A percentile compares a stretch with the other conserved stretches of the same genome.
Conservation (phyloP, 2,888 invertebrate species). For the Oscheius onirici region DNA sequence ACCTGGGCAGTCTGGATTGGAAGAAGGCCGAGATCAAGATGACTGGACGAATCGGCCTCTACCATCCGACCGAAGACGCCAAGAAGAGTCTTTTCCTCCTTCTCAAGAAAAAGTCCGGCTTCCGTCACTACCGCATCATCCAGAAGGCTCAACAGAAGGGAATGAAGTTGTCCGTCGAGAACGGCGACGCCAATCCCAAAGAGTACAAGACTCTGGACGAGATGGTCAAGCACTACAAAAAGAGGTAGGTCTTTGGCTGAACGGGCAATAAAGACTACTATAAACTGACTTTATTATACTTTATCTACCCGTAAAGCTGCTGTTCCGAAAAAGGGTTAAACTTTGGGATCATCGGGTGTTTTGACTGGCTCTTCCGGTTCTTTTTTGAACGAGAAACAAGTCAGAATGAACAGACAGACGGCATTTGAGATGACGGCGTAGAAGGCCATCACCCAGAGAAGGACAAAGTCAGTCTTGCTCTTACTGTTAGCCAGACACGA, state of each 20-base stretch:
- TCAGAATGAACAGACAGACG: neutral
- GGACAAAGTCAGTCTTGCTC: constrained; percentile 19
- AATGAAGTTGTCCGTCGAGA: neutral
- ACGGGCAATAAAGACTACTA: neutral
- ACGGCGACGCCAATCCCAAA: neutral
- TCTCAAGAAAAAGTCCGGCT: neutral
- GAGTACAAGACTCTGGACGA: neutral
- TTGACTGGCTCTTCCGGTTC: neutral
- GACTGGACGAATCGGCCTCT: neutral
- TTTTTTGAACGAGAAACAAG: neutral
- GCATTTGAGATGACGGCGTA: constrained; percentile 23
- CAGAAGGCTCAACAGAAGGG: neutral
- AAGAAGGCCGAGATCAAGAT: constrained; percentile 5
- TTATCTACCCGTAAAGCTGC: neutral
- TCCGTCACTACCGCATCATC: constrained; percentile 5
- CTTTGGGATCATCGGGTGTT: neutral
- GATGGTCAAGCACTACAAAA: constrained; percentile 5
- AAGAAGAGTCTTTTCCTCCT: neutral
- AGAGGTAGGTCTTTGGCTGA: neutral
- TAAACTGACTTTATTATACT: constrained; percentile 3
- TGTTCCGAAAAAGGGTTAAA: neutral
- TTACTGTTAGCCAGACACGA: constrained; percentile 6
- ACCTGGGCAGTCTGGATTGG: neutral
- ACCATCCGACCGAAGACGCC: neutral
- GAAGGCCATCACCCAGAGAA: constrained; percentile 10